These are phyloP conservation scores for Rhynchonema sp. DNA, from an alignment of 2,888 invertebrate genomes.

Conservation along the genomic window DNA sequence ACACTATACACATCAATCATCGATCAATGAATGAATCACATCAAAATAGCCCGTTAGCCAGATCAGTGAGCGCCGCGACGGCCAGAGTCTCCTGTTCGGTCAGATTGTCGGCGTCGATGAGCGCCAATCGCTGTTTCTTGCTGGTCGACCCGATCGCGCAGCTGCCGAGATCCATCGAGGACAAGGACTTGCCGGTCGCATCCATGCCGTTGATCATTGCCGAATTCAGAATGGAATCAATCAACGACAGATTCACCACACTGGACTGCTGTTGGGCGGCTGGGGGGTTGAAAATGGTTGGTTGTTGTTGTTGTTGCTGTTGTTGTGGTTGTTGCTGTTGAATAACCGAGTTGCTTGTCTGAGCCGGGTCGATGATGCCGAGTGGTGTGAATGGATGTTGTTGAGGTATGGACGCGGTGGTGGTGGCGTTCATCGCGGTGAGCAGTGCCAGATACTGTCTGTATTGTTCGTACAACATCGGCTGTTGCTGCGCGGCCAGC, in stretches of 20 bases:
- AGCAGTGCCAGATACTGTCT: background rate
- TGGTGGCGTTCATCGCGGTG: background rate
- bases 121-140: background rate
- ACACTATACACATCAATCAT: background rate
- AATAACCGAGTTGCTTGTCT: too few relatives aligned
- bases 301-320: too few relatives aligned
- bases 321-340: too few relatives aligned
- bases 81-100: background rate
- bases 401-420: background rate
- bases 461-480: background rate
- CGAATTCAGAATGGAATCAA: background rate
- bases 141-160: background rate
- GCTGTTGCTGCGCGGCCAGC: background rate
- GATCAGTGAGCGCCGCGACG: background rate
- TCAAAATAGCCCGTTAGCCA: background rate
- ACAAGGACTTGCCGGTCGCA: too few relatives aligned
- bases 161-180: background rate
- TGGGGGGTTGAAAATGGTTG: too few relatives aligned
- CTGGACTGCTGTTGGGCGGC: too few relatives aligned
- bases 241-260: too few relatives aligned
- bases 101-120: background rate
- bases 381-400: too few relatives aligned
- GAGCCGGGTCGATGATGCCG: too few relatives aligned
- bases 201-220: too few relatives aligned
- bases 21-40: background rate